phyloP scores from a whole-genome alignment of 1,140 invertebrate genomes.

The roundworm (Caenorhabditis elegans) region WBcel235 BX284603.4:10386001-10386500 shows the following conservation, averaged over 20 bases:
- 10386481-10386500: slow-evolving; percentile 11
- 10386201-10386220: slow-evolving; percentile 6
- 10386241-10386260: slow-evolving; percentile 4
- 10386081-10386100: no score
- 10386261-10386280: not conserved
- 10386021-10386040: no score
- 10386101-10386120: no score
- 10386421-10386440: not conserved
- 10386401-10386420: no score
- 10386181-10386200: slow-evolving; percentile 1
- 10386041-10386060: no score
- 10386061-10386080: no score
- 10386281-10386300: slow-evolving; percentile 6
- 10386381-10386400: no score
- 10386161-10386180: not conserved
- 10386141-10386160: no score
- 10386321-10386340: no score
- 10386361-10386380: no score
- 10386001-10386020: no score
- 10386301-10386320: not conserved
- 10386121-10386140: not conserved
- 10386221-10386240: not conserved
- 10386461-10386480: slow-evolving; percentile 16
- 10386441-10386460: not conserved
- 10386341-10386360: not conserved